A percentile compares a stretch with the other conserved stretches of the same genome.
Evolutionary conservation across 2,888 invertebrate species (phyloP).

Genomic region (Bellardia pandia): DNA sequence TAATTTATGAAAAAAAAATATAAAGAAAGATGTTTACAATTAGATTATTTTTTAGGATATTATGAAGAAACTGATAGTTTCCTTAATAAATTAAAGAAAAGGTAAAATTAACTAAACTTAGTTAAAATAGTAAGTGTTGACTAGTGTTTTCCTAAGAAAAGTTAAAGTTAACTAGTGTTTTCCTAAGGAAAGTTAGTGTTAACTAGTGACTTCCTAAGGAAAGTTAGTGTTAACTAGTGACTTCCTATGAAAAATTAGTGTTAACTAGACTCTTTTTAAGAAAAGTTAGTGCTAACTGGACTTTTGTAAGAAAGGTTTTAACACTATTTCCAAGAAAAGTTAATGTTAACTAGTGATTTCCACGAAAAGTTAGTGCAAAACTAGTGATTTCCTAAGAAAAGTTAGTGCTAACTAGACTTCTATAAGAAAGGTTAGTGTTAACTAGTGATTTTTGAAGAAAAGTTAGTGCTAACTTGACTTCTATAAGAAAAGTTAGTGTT

Average conservation of each 20-base stretch:
- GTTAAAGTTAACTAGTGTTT: neutral
- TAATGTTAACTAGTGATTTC: neutral
- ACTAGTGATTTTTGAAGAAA: neutral
- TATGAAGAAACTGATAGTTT: neutral
- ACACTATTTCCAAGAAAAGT: neutral
- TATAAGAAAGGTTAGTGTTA: too few relatives aligned
- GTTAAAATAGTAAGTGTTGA: too few relatives aligned
- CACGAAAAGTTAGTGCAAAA: neutral
- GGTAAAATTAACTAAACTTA: too few relatives aligned
- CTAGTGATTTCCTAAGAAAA: neutral
- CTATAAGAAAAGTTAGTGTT: neutral
- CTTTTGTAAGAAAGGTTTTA: neutral
- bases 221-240: neutral
- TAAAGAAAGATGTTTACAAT: neutral
- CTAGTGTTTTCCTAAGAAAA: neutral
- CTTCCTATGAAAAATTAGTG: neutral
- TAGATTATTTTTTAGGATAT: neutral
- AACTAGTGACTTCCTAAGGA: too few relatives aligned
- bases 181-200: neutral
- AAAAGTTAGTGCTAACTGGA: neutral
- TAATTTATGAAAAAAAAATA: neutral
- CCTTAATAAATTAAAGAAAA: too few relatives aligned
- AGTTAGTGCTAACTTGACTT: too few relatives aligned
- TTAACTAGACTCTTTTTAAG: neutral
- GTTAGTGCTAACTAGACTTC: too few relatives aligned